phyloP scores from a whole-genome alignment of 2,113 vertebrate genomes.

The Shinisaurus crocodilurus region DNA sequence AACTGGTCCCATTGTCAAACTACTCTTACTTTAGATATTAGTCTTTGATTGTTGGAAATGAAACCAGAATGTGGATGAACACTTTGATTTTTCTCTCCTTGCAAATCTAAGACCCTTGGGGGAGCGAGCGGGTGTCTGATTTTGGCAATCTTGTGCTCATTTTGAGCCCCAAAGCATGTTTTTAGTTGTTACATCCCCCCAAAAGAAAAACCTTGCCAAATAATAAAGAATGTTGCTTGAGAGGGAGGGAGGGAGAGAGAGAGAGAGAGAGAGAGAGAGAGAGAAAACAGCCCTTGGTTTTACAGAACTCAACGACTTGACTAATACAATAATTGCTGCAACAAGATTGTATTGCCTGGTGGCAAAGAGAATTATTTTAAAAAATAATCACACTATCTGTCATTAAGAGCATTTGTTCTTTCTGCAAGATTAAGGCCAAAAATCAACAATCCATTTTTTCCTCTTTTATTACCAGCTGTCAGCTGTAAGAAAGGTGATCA shows the following conservation, averaged over 20 bases:
- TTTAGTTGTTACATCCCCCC: constrained; percentile 75
- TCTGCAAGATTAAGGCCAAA: constrained; percentile 63
- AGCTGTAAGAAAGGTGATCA: constrained; percentile 68
- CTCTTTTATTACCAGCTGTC: constrained; percentile 63
- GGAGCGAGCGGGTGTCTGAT: constrained; percentile 62
- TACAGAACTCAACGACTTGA: constrained; percentile 73
- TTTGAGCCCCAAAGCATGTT: constrained; percentile 71
- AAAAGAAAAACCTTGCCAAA: constrained; percentile 71
- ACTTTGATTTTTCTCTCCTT: constrained; percentile 62
- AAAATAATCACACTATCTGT: constrained; percentile 73
- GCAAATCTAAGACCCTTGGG: constrained; percentile 60
- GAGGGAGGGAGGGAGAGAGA: constrained; percentile 8
- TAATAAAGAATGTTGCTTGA: constrained; percentile 67
- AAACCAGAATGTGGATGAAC: constrained; percentile 72
- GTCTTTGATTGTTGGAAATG: constrained; percentile 56
- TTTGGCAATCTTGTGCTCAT: constrained; percentile 70
- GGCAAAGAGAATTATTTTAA: constrained; percentile 71
- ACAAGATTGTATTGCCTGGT: constrained; percentile 67
- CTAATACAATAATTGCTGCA: constrained; percentile 76
- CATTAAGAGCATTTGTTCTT: constrained; percentile 73
- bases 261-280: background rate
- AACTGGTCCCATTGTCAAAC: no score
- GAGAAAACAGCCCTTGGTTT: constrained; percentile 65
- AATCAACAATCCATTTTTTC: constrained; percentile 59
- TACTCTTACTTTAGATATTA: background rate